Evolutionary conservation across 2,888 invertebrate genomes (phyloP).

Genomic region (Ophonus ardosiacus): DNA sequence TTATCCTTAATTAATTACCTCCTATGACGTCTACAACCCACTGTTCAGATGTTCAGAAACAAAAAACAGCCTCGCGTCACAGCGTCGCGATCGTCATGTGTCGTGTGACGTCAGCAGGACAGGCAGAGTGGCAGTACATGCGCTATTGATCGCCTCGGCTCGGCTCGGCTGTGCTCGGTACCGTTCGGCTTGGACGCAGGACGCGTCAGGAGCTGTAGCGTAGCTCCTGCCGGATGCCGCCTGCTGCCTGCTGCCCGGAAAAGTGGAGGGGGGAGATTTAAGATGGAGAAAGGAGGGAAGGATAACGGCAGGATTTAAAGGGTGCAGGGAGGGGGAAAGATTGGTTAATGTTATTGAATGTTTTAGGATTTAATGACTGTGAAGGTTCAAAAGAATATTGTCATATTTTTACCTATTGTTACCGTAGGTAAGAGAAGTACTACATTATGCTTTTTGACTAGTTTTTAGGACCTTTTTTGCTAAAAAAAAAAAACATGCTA

Average conservation of each 20-base stretch:
- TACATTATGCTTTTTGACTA: no score
- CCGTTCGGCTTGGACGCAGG: neutral
- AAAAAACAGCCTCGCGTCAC: neutral
- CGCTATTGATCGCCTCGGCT: slow-evolving; percentile 38
- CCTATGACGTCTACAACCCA: neutral
- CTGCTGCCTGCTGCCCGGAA: slow-evolving; percentile 8
- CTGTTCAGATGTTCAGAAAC: neutral
- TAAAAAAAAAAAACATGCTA: no score
- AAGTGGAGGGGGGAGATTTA: neutral
- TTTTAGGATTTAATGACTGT: no score
- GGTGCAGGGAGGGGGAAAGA: neutral
- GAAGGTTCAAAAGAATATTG: no score
- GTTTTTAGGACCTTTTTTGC: no score
- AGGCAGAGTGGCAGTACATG: neutral
- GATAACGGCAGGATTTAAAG: neutral
- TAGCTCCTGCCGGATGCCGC: slow-evolving; percentile 38
- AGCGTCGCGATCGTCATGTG: slow-evolving; percentile 16
- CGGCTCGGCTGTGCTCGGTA: slow-evolving; percentile 1
- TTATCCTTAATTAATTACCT: neutral
- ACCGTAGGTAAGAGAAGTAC: no score
- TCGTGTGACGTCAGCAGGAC: slow-evolving; percentile 27
- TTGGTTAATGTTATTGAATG: neutral
- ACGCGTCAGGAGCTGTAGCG: neutral
- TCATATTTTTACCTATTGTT: no score
- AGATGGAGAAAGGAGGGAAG: neutral